Conservation (phyloP, 2,113 vertebrate genomes). For the Sander vitreus region DNA sequence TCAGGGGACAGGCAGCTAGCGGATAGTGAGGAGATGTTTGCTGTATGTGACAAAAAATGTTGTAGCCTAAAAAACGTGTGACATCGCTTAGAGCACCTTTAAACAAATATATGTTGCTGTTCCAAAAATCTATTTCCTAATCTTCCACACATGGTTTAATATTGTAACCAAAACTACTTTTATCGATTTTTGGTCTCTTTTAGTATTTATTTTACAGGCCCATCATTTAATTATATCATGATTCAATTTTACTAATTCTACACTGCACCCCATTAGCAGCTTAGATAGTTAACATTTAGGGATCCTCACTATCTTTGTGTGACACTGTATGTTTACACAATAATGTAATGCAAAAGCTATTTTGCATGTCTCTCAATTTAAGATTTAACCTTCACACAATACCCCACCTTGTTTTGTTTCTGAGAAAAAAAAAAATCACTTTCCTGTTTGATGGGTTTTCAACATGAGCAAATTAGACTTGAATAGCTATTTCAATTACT, state of each 20-base stretch:
- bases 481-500: conserved; percentile 27
- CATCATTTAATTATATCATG: not conserved
- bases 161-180: no score
- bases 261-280: not conserved
- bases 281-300: not conserved
- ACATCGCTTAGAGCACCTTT: no score
- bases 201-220: not conserved
- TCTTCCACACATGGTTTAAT: not conserved
- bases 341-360: not conserved
- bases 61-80: no score
- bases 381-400: not conserved
- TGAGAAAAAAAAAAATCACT: not conserved
- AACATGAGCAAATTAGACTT: conserved; percentile 23
- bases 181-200: not conserved
- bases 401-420: not conserved
- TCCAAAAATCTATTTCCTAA: not conserved
- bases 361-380: not conserved
- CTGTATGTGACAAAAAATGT: no score
- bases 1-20: no score
- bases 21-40: no score
- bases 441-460: conserved; percentile 6
- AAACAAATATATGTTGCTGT: not conserved
- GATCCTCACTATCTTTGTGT: not conserved
- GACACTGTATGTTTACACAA: not conserved
- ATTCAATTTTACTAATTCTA: not conserved